Evolutionary conservation across 2,797 vertebrate species (phyloP), one percentile per base, ranked within the genome.

Genomic region (Rousettus madagascariensis): DNA sequence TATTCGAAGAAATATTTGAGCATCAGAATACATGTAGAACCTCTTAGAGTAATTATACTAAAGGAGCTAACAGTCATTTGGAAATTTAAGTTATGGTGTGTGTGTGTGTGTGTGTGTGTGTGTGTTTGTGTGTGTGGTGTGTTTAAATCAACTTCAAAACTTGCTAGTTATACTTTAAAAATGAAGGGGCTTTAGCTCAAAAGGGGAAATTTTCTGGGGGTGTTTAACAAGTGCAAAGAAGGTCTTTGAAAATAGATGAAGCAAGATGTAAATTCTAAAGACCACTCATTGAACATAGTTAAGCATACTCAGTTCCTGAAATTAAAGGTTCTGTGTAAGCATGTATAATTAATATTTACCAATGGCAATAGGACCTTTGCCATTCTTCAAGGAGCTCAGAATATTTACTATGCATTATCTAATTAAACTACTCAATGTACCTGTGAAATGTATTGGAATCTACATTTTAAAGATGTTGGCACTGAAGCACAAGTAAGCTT

Each of bases 271-370:
- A 96, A 96, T 94, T 17, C 36, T 68, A 90, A 95, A 86, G 68
- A 96, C 41, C 10, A 91, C 53, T 84, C 69, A 96, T 41, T 96
- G 69, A 91, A 41, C 0, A 0, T 57, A 88, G 51, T 91, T 89
- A 91, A 92, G 77, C 36, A 55, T 86, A 91, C 86, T 93, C 80
- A 91, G 65, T 75, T 95, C 49, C 66, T 96, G 89, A 95, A 79
- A 95, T 96, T 92, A 96, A 96, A 96, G 63, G 9, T 95, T 91
- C 83, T 1, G 0, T 53, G 30, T 95, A 94, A 96, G 84, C 69
- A 86, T 71, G n/a, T 80, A 83, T 97, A 97, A 97, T 97, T 97
- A 97, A 96, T 96, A 96, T 97, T 96, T 97, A 94, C 89, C 66
- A 91, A 38, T 80, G 43, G 69, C 38, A 88, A 84, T 92, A 93